Conservation (phyloP, 2,888 invertebrate species). For the Quadroppia sp. region DNA sequence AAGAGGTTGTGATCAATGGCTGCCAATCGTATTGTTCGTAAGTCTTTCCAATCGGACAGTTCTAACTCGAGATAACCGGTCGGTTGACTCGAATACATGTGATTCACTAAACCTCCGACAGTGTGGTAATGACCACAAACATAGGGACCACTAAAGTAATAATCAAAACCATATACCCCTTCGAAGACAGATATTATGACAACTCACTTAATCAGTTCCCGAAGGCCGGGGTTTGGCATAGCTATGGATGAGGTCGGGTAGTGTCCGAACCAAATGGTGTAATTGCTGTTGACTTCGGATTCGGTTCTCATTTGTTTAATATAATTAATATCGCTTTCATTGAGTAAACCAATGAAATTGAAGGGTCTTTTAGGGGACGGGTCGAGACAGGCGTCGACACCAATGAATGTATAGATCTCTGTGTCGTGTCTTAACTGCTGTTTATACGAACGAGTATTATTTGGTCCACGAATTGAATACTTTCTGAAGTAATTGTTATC, state of each 20-base stretch:
- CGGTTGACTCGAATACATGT: slow-evolving; percentile 81
- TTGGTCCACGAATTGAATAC: slow-evolving; percentile 71
- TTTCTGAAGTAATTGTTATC: slow-evolving; percentile 67
- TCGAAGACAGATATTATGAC: too few relatives aligned
- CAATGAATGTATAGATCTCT: slow-evolving; percentile 72
- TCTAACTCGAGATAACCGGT: slow-evolving; percentile 80
- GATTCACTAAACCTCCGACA: slow-evolving; percentile 69
- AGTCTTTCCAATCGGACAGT: slow-evolving; percentile 87
- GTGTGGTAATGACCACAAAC: slow-evolving; percentile 86
- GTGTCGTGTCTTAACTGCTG: slow-evolving; percentile 61
- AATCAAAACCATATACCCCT: too few relatives aligned
- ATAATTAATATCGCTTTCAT: slow-evolving; percentile 51
- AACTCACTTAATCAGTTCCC: slow-evolving; percentile 49
- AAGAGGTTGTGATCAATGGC: slow-evolving; percentile 86
- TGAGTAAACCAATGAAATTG: slow-evolving; percentile 72
- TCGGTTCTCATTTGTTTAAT: slow-evolving; percentile 53
- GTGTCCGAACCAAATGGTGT: slow-evolving; percentile 78
- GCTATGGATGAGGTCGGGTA: slow-evolving; percentile 85
- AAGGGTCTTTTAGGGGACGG: slow-evolving; percentile 82
- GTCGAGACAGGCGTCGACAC: slow-evolving; percentile 77
- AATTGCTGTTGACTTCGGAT: slow-evolving; percentile 54
- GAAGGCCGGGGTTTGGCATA: slow-evolving; percentile 56
- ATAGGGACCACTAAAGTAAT: slow-evolving; percentile 64
- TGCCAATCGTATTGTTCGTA: slow-evolving; percentile 71
- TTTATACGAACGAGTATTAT: slow-evolving; percentile 64